Conservation (phyloP, 2,888 invertebrate genomes). For the Pristionchus fissidentatus region DNA sequence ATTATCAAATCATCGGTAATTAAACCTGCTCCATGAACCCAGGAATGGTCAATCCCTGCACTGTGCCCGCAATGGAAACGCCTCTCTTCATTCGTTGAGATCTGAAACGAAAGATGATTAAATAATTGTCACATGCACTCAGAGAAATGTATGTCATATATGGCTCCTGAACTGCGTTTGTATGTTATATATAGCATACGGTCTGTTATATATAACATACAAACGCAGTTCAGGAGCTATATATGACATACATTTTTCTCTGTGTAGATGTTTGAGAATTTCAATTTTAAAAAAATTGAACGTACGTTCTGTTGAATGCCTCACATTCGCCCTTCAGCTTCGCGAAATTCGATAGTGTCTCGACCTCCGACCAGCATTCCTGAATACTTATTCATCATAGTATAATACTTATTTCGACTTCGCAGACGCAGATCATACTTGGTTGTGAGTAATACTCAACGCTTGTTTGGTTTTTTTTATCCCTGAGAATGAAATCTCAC, state of each 20-base stretch:
- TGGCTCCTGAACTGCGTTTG: no score
- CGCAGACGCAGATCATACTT: background rate
- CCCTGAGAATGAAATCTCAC: background rate
- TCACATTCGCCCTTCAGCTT: conserved; percentile 81
- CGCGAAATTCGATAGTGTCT: conserved; percentile 82
- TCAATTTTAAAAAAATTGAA: background rate
- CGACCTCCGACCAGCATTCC: conserved; percentile 87
- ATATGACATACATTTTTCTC: background rate
- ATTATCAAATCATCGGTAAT: background rate
- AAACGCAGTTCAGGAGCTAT: no score
- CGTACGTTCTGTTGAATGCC: conserved; percentile 82
- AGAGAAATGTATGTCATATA: no score
- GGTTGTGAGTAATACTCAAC: background rate
- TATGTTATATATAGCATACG: no score
- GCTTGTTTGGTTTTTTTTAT: background rate
- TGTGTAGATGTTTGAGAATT: background rate
- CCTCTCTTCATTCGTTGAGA: conserved; percentile 88
- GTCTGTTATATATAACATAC: no score
- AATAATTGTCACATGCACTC: no score
- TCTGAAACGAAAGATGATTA: conserved; percentile 78
- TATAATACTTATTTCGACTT: no score
- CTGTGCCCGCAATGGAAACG: conserved; percentile 86
- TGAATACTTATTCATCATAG: conserved; percentile 51
- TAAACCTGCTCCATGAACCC: conserved; percentile 51
- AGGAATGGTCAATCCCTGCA: conserved; percentile 84